These are phyloP conservation scores for Anolis sagrei DNA, from an alignment of 2,113 vertebrate species.

Conservation along the genomic window DNA sequence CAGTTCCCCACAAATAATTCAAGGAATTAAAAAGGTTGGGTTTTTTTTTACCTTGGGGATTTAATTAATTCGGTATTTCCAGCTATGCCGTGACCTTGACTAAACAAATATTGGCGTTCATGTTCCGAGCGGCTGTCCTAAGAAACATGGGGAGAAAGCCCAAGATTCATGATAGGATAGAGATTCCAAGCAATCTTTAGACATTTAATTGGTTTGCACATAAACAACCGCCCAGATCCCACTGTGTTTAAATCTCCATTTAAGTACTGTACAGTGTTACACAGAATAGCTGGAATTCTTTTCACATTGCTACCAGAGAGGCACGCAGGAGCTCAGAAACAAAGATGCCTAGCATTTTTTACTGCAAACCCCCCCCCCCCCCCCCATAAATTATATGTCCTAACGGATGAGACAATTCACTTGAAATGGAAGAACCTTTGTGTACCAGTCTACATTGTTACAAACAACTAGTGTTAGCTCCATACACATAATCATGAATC, in stretches of 20 bases:
- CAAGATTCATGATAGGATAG: constrained; percentile 1
- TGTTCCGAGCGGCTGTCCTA: constrained; percentile 95
- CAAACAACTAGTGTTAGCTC: neutral
- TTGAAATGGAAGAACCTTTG: neutral
- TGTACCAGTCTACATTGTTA: neutral
- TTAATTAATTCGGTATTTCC: constrained; percentile 94
- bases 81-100: constrained; percentile 83
- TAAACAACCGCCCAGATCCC: neutral
- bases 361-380: too few species aligned
- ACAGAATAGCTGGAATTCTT: neutral
- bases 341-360: neutral
- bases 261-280: neutral
- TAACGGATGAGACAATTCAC: neutral
- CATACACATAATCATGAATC: too few species aligned
- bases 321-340: neutral
- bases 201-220: neutral
- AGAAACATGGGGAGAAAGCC: neutral
- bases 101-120: constrained; percentile 94
- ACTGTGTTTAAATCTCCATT: neutral
- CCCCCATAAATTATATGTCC: neutral
- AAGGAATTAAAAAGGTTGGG: neutral
- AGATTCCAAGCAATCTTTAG: constrained; percentile 2
- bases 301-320: neutral
- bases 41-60: constrained; percentile 85
- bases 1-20: neutral